Percentiles rank a stretch among this genome's conserved stretches.
Evolutionary conservation across 2,888 invertebrate species (phyloP).

Genomic region (Arge pagana): DNA sequence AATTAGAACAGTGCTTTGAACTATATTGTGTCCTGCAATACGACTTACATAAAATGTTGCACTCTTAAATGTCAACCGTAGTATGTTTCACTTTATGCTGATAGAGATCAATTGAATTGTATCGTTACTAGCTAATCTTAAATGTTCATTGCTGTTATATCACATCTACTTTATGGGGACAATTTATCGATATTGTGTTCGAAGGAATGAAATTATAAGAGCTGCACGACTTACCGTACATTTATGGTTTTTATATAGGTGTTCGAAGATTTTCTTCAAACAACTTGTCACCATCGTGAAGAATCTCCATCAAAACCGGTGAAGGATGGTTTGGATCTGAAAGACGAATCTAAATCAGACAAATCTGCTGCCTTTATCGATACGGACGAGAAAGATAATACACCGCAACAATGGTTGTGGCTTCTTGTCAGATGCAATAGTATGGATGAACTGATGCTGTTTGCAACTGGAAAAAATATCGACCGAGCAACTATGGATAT

Average conservation of each 20-base stretch:
- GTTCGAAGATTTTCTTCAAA: conserved; percentile 53
- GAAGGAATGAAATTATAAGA: conserved; percentile 1
- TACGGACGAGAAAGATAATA: conserved; percentile 30
- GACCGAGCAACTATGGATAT: conserved; percentile 46
- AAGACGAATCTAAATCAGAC: conserved; percentile 15
- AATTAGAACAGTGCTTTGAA: too few relatives aligned
- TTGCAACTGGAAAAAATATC: conserved; percentile 52
- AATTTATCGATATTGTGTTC: conserved; percentile 3
- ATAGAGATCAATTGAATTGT: too few relatives aligned
- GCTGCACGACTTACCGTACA: too few relatives aligned
- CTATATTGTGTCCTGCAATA: too few relatives aligned
- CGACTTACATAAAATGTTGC: too few relatives aligned
- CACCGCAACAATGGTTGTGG: conserved; percentile 47
- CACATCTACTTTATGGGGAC: neutral
- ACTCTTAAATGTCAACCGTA: too few relatives aligned
- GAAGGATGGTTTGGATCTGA: conserved; percentile 24
- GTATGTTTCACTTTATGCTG: too few relatives aligned
- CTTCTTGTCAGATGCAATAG: conserved; percentile 52
- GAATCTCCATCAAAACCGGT: conserved; percentile 28
- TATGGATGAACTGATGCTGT: conserved; percentile 52
- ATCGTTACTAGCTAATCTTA: too few relatives aligned
- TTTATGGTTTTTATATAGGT: conserved; percentile 31
- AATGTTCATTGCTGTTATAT: conserved; percentile 3
- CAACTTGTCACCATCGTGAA: too few relatives aligned
- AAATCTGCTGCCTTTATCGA: conserved; percentile 2